phyloP scores from a whole-genome alignment of 2,113 vertebrate genomes.

The Sigmodon hispidus region DNA sequence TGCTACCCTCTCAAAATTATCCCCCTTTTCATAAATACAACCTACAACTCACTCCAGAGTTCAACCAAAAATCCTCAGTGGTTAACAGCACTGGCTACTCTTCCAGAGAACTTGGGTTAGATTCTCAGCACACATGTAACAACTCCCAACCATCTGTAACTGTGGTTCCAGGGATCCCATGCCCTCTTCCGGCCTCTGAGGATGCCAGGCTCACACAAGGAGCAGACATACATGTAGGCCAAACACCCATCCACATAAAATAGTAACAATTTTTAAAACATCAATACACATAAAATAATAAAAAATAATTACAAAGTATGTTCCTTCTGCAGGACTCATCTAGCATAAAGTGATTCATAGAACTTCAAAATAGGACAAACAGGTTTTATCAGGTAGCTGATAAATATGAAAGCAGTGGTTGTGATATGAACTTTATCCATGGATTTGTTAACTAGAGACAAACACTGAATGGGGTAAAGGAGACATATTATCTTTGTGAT shows the following conservation, averaged over 20 bases:
- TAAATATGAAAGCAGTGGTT: neutral
- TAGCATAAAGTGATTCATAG: slow-evolving; percentile 14
- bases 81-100: neutral
- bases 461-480: neutral
- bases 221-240: neutral
- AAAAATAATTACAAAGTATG: neutral
- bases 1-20: neutral
- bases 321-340: neutral
- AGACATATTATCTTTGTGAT: neutral
- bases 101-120: neutral
- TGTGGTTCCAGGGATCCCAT: neutral
- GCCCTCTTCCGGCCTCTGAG: neutral
- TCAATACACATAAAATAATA: neutral
- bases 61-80: neutral
- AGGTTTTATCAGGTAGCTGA: neutral
- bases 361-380: neutral
- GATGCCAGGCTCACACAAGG: neutral
- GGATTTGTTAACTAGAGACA: neutral
- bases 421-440: neutral
- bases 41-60: neutral
- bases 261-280: neutral
- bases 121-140: neutral
- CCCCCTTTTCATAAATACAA: neutral
- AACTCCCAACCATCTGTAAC: neutral
- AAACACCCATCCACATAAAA: neutral